Evolutionary conservation across 2,888 invertebrate species (phyloP).

Genomic region (Brassicogethes aeneus): DNA sequence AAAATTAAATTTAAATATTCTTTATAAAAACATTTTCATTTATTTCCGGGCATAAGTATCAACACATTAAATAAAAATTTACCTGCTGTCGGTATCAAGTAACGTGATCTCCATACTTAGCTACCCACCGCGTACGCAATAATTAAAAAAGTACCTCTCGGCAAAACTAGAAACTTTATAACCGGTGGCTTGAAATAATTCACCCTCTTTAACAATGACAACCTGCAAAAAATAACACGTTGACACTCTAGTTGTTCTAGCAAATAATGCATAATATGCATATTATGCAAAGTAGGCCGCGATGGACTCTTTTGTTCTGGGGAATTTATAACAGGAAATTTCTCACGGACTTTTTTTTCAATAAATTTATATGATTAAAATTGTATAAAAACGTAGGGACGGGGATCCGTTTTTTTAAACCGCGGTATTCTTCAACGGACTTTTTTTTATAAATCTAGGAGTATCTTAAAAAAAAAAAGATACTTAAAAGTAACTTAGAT

Average conservation of each 20-base stretch:
- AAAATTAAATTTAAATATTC: too few species aligned
- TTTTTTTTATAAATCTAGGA: too few species aligned
- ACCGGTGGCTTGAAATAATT: not conserved
- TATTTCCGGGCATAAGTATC: not conserved
- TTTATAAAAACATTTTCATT: too few species aligned
- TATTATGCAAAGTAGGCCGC: not conserved
- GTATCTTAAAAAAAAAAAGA: too few species aligned
- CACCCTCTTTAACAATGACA: not conserved
- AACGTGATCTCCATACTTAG: not conserved
- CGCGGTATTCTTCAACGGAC: too few species aligned
- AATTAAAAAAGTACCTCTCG: not conserved
- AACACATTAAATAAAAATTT: not conserved
- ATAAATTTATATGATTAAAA: not conserved
- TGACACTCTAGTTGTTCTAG: not conserved
- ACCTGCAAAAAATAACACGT: constrained; percentile 1
- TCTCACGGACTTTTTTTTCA: not conserved
- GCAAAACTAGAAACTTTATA: not conserved
- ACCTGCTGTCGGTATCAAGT: not conserved
- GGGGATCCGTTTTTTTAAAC: too few species aligned
- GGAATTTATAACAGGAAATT: not conserved
- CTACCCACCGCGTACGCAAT: not conserved
- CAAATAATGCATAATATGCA: not conserved
- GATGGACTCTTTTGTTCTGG: not conserved
- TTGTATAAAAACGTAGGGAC: too few species aligned
- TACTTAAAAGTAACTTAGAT: too few species aligned